A percentile compares a stretch with the other conserved stretches of the same genome.
These are phyloP conservation scores for Stenopsyche tienmushanensis DNA, from an alignment of 1,140 invertebrate species.

Conservation along the genomic window DNA sequence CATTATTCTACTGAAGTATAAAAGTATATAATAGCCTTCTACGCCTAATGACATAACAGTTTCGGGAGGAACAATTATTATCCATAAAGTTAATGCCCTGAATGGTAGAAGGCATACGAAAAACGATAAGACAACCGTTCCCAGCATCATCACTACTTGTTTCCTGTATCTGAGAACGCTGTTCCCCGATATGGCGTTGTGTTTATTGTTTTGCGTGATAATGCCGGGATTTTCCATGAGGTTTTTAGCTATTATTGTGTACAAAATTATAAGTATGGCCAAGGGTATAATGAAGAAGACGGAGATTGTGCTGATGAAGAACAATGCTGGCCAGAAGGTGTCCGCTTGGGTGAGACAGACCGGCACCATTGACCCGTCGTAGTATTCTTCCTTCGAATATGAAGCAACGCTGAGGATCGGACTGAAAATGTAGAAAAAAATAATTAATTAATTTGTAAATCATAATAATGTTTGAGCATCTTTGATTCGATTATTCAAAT, in stretches of 20 bases:
- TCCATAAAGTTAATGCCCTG: slow-evolving; percentile 80
- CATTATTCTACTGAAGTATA: slow-evolving; percentile 85
- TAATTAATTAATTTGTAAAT: slow-evolving; percentile 8
- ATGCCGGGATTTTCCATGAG: slow-evolving; percentile 75
- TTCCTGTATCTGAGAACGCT: slow-evolving; percentile 63
- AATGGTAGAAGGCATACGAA: slow-evolving; percentile 89
- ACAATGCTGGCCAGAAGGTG: slow-evolving; percentile 71
- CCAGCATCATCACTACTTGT: slow-evolving; percentile 85
- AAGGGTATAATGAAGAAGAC: slow-evolving; percentile 85
- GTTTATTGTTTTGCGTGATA: slow-evolving; percentile 62
- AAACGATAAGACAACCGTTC: slow-evolving; percentile 86
- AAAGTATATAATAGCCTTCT: slow-evolving; percentile 79
- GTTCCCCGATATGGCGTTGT: slow-evolving; percentile 48
- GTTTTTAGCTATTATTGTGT: slow-evolving; percentile 79
- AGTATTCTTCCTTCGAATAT: slow-evolving; percentile 67
- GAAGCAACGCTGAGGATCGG: slow-evolving; percentile 76
- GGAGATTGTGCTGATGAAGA: slow-evolving; percentile 75
- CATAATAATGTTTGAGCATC: too few relatives aligned
- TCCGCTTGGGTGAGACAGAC: slow-evolving; percentile 75
- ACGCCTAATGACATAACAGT: slow-evolving; percentile 65
- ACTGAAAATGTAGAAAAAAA: slow-evolving; percentile 58
- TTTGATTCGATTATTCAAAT: too few relatives aligned
- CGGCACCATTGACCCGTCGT: slow-evolving; percentile 68
- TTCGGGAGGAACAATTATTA: slow-evolving; percentile 71
- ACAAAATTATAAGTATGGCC: slow-evolving; percentile 75